phyloP scores from a whole-genome alignment of 2,888 invertebrate genomes.

The Ophioninae sp. region DNA sequence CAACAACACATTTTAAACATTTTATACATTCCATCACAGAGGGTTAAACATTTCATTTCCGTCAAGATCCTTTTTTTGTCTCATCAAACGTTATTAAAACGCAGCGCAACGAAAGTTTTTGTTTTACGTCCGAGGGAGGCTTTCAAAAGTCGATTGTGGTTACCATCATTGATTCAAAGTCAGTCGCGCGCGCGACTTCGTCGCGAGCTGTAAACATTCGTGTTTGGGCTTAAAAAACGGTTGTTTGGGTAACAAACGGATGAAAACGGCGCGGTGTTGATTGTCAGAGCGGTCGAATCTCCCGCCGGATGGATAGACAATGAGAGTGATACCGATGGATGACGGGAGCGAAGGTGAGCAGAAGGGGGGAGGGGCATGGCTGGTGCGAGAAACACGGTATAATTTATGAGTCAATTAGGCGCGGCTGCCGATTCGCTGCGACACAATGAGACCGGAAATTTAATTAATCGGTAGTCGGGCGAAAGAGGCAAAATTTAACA shows the following conservation, averaged over 20 bases:
- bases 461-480: slow-evolving; percentile 56
- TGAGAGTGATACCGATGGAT: slow-evolving; percentile 9
- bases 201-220: too few relatives aligned
- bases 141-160: too few relatives aligned
- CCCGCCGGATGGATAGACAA: slow-evolving; percentile 47
- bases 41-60: too few relatives aligned
- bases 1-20: too few relatives aligned
- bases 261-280: slow-evolving; percentile 52
- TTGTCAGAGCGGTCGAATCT: slow-evolving; percentile 32
- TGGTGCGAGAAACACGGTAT: slow-evolving; percentile 44
- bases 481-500: slow-evolving; percentile 49
- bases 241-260: not conserved
- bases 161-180: too few relatives aligned
- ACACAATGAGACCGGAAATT: slow-evolving; percentile 57
- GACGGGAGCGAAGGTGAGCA: not conserved
- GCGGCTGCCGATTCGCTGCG: slow-evolving; percentile 46
- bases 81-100: too few relatives aligned
- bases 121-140: too few relatives aligned
- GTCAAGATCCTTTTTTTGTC: too few relatives aligned
- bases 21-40: too few relatives aligned
- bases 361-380: not conserved
- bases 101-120: too few relatives aligned
- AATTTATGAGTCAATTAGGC: slow-evolving; percentile 62
- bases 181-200: too few relatives aligned
- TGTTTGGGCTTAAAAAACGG: not conserved